phyloP scores from a whole-genome alignment of 2,888 invertebrate genomes.

The Coleophora deauratella region DNA sequence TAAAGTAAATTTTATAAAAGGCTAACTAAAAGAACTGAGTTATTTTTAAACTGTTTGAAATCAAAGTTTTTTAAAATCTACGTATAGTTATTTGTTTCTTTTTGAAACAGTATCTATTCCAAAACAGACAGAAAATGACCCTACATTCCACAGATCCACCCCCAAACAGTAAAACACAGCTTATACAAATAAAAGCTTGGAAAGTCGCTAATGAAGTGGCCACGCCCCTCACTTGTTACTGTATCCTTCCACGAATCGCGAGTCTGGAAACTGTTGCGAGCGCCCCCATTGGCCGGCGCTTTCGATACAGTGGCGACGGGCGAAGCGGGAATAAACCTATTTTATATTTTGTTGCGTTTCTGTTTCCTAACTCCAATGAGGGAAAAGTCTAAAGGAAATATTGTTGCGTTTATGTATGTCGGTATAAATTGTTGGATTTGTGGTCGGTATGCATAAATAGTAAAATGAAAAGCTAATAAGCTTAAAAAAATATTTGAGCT shows the following conservation, averaged over 20 bases:
- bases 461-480: too few species aligned
- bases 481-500: too few species aligned
- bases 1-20: too few species aligned
- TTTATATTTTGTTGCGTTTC: neutral
- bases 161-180: too few species aligned
- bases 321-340: neutral
- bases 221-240: conserved; percentile 22
- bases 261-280: conserved; percentile 22
- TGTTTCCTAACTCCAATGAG: neutral
- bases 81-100: too few species aligned
- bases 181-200: too few species aligned
- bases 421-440: too few species aligned
- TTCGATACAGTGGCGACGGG: neutral
- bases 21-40: too few species aligned
- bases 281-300: conserved; percentile 19
- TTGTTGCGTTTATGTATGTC: neutral
- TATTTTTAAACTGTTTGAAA: too few species aligned
- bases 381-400: neutral
- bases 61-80: too few species aligned
- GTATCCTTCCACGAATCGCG: conserved; percentile 28
- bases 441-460: too few species aligned
- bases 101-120: too few species aligned
- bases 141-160: neutral
- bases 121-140: neutral
- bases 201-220: conserved; percentile 25